A percentile compares a stretch with the other conserved stretches of the same genome.
phyloP scores from a whole-genome alignment of 2,888 invertebrate genomes.

The Diachrysia chrysitis region DNA sequence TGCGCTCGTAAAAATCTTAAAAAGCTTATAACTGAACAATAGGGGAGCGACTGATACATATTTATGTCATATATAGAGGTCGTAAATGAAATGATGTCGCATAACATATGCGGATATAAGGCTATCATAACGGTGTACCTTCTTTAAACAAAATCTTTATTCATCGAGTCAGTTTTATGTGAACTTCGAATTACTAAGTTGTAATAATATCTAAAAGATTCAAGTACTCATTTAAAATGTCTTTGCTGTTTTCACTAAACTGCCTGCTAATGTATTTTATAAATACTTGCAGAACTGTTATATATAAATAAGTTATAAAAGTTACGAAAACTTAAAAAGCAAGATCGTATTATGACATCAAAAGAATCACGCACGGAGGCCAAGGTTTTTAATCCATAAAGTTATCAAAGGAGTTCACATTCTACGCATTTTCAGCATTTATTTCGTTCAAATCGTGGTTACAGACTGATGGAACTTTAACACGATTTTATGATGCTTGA shows the following conservation, averaged over 20 bases:
- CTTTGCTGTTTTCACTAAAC: no score
- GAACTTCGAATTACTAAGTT: no score
- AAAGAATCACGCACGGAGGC: background rate
- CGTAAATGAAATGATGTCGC: constrained; percentile 42
- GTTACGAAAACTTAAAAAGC: no score
- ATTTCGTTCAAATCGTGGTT: background rate
- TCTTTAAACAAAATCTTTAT: no score
- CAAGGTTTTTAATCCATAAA: background rate
- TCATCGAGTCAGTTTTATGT: no score
- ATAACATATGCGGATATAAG: constrained; percentile 24
- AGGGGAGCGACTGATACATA: constrained; percentile 17
- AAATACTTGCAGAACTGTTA: no score
- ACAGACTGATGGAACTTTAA: background rate
- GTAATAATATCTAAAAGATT: no score
- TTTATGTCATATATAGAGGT: constrained; percentile 26
- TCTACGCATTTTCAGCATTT: background rate
- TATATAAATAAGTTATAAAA: no score
- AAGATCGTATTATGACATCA: no score
- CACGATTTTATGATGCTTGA: background rate
- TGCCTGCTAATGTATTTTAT: no score
- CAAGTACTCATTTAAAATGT: no score
- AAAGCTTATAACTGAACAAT: constrained; percentile 39
- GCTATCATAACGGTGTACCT: constrained; percentile 12
- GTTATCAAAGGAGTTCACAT: background rate
- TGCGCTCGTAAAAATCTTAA: constrained; percentile 36